These are phyloP conservation scores for Uloborus diversus DNA, from an alignment of 1,140 invertebrate species.

Conservation along the genomic window DNA sequence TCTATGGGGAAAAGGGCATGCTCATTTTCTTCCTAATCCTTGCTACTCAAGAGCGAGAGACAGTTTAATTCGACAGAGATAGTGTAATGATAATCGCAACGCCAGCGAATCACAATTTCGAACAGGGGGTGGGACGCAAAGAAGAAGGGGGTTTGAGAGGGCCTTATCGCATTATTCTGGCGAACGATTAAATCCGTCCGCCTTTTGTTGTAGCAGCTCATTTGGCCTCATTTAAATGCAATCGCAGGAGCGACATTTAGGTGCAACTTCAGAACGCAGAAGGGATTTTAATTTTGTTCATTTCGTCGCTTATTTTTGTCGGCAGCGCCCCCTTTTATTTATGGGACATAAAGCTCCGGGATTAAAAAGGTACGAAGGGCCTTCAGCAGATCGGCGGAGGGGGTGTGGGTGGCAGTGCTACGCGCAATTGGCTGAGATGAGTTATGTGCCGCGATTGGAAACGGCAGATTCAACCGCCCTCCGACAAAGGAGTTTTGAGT, in stretches of 20 bases:
- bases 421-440: not conserved
- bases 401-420: not conserved
- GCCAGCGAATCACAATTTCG: conserved; percentile 41
- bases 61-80: conserved; percentile 53
- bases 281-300: conserved; percentile 50
- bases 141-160: not conserved
- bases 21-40: conserved; percentile 53
- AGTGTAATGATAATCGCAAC: conserved; percentile 51
- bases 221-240: conserved; percentile 52
- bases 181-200: conserved; percentile 46
- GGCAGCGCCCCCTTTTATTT: conserved; percentile 10
- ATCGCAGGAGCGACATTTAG: conserved; percentile 30
- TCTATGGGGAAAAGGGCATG: not conserved
- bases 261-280: not conserved
- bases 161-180: conserved; percentile 24
- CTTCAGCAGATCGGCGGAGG: not conserved
- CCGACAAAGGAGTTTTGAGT: too few relatives aligned
- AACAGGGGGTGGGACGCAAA: not conserved
- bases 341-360: conserved; percentile 50
- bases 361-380: not conserved
- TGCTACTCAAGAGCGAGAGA: conserved; percentile 38
- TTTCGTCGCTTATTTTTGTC: conserved; percentile 34
- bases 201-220: conserved; percentile 24
- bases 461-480: too few relatives aligned
- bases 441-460: not conserved